Base-by-base conservation (phyloP, 1,140 invertebrate species). In the Formica exsecta region DNA sequence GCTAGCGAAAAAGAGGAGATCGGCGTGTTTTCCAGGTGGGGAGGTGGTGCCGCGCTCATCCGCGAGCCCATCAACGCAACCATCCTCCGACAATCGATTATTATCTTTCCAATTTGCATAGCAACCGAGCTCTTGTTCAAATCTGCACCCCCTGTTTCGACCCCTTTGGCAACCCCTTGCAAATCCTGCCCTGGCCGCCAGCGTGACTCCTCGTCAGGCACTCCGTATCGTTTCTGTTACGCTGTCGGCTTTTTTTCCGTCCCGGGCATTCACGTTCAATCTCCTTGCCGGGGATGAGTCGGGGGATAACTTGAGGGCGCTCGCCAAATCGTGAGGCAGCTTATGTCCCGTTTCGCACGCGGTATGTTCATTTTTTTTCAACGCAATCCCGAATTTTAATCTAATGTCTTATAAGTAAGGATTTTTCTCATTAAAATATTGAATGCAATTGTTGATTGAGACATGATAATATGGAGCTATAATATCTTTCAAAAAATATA, bases 71-170 rank as follows among this genome's bases (percentile, higher is more conserved):
- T 95, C 94, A 94, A 92, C 94, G 91, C 91, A 89, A 89, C 93
- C 92, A 92, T 94, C 91, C 93, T 94, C 93, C 92, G 91, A 93
- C 94, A 93, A 95, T 95, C 95, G 95, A 95, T 95, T 95, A 95
- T 95, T 95, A 95, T 95, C 94, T 95, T 95, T 95, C 94, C 94
- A 95, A 95, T 95, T 95, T 95, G 93, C 95, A 95, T 95, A 93
- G 93, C 93, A 93, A 93, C 93, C 91, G 88, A 91, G 91, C 90
- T 94, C 92, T 92, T 93, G 92, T 94, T 93, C 93, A 92, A 94
- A 94, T 94, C 92, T 93, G 90, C 93, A 92, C 87, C 88, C 87
- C 91, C 90, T 86, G 81, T 91, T 68, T 90, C 87, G 87, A 80
- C 90, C 92, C 93, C 93, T 92, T 92, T 89, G 89, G 90, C 91